These are phyloP conservation scores for Phaetusa simplex DNA, from an alignment of 2,113 vertebrate genomes.

Conservation along the genomic window DNA sequence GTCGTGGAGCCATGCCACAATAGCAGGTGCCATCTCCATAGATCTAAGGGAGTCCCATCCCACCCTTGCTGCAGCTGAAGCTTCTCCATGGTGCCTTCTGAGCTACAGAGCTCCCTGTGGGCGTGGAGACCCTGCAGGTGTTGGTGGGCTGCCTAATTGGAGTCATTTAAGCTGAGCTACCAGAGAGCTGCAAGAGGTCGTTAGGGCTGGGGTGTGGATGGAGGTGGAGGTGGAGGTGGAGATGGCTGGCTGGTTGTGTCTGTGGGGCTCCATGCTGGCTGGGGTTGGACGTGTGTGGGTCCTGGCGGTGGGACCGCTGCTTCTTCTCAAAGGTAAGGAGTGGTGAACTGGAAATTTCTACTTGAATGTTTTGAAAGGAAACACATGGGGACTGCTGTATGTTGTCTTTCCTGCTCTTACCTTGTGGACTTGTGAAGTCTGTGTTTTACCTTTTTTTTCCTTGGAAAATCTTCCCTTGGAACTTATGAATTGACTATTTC, in stretches of 20 bases:
- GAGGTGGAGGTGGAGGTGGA: too few species aligned
- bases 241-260: too few species aligned
- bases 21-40: accelerated
- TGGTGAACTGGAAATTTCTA: accelerated
- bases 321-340: background rate
- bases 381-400: accelerated
- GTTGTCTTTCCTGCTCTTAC: background rate
- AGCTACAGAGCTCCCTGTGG: accelerated
- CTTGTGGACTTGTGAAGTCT: too few species aligned
- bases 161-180: background rate
- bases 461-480: background rate
- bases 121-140: background rate
- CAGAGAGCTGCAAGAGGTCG: accelerated
- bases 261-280: accelerated
- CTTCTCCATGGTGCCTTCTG: too few species aligned
- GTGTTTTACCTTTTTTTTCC: background rate
- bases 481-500: background rate
- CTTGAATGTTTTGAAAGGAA: accelerated
- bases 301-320: background rate
- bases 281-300: too few species aligned
- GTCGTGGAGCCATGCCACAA: accelerated
- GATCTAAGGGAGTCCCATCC: background rate
- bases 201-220: background rate
- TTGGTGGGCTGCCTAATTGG: background rate
- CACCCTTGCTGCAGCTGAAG: background rate